These are phyloP conservation scores for Ptycholaimellus sp. DNA, from an alignment of 2,888 invertebrate genomes.

Conservation along the genomic window DNA sequence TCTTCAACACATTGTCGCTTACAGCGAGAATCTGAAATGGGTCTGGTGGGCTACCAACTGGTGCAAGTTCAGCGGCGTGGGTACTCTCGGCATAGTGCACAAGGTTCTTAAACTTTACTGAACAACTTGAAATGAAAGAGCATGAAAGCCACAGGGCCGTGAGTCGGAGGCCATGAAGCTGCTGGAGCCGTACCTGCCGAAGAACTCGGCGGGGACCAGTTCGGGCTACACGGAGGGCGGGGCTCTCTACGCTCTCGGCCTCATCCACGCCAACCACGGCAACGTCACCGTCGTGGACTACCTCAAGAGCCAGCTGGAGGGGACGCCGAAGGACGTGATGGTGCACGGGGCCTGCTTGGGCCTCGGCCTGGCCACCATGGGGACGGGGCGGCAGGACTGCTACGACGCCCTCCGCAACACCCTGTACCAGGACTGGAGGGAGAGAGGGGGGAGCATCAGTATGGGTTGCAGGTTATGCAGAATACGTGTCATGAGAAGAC, in stretches of 20 bases:
- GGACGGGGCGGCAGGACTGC: constrained; percentile 60
- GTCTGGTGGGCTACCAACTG: constrained; percentile 91
- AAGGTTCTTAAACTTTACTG: constrained; percentile 33
- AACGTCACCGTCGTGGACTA: constrained; percentile 64
- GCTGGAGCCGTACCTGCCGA: constrained; percentile 93
- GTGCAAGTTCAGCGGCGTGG: constrained; percentile 96
- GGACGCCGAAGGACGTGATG: constrained; percentile 43
- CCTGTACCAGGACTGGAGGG: constrained; percentile 82
- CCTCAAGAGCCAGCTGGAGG: constrained; percentile 72
- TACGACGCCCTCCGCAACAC: constrained; percentile 90
- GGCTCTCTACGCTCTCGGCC: constrained; percentile 56
- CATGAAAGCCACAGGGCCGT: constrained; percentile 61
- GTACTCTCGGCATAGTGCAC: constrained; percentile 87
- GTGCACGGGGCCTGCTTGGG: constrained; percentile 92
- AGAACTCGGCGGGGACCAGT: constrained; percentile 53
- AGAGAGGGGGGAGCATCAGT: too few species aligned
- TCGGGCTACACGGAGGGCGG: constrained; percentile 35
- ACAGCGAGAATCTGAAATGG: constrained; percentile 88
- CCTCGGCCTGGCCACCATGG: constrained; percentile 88
- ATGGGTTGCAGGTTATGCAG: constrained; percentile 52
- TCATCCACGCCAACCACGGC: constrained; percentile 97
- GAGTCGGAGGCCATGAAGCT: constrained; percentile 83
- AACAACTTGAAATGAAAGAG: too few species aligned
- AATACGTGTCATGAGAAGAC: constrained; percentile 97
- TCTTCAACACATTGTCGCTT: too few species aligned